Evolutionary conservation across 2,888 invertebrate genomes (phyloP), one percentile per base, ranked within the genome.

Genomic region (Capitulum mitella): DNA sequence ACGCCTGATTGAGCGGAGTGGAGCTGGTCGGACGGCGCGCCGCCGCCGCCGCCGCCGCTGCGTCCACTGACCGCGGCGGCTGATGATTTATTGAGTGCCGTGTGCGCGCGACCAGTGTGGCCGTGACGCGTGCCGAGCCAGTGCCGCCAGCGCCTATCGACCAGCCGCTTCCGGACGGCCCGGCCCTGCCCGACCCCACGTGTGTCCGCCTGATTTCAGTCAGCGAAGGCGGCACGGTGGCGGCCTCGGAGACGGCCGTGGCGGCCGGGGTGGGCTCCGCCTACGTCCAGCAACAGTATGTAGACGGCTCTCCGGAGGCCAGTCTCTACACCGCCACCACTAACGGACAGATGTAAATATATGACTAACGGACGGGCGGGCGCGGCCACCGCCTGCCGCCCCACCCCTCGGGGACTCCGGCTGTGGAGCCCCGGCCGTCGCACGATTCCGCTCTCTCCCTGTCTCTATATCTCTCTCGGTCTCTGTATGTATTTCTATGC

Each of bases 241-340:
- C 70, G 70, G 70, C 70, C 70, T 70, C 70, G 26, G 70, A 70
- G 40, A 70, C 70, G 26, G 70, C 70, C 70, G 70, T 70, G 70
- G 70, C 70, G 70, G 70, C 70, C 70, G 70, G 70, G 10, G 40
- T 40, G 26, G 70, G 70, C 40, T 22, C 70, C 22, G 26, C 70
- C 70, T 70, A 70, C 70, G 70, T 70, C 10, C 70, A 70, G 70
- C 70, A 70, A 70, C 70, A 70, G 70, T 70, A 70, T 70, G 70
- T 70, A 70, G 70, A 70, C 40, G 40, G 70, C 10, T 22, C 70
- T 5, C 6, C 70, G 37, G 70, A 70, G 22, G 26, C 70, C 37
- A 22, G 37, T 8, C 70, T 70, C 70, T 70, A 70, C 70, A 26
- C 70, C 40, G 12, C 37, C 70, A 70, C 34, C 37, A 70, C 70